Evolutionary conservation across 2,113 vertebrate species (phyloP), one percentile per base, ranked within the genome.

Genomic region (Hippopotamus amphibius): DNA sequence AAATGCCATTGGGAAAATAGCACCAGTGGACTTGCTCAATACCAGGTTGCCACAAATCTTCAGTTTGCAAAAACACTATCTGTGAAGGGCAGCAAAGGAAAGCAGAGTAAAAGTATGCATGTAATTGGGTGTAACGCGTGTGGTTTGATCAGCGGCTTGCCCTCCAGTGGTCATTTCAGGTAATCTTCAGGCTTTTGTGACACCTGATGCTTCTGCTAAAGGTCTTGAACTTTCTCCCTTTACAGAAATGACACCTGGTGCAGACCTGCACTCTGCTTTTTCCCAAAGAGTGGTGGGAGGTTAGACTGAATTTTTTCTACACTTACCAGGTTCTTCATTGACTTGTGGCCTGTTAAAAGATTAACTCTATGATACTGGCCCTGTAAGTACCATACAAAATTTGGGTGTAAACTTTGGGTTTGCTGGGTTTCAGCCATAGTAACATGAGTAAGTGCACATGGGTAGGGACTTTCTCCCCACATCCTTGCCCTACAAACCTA

Each of bases 81-180:
- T 80, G 21, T 6, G 22, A 80, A 37, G 77, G 22, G 77, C 50
- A 15, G 21, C 22, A 15, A 37, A 57, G 26, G 13, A 19, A 33
- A 50, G 11, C 48, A 50, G 5, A 37, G 53, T 37, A 15, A 37
- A 77, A 15, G 48, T 53, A 12, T 12, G 30, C 74, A 15, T 12
- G 28, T 19, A 7, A 33, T 48, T 43, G 66, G 24, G 41, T 74
- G 82, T 59, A 37, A 37, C 37, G 37, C 2, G 37, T 37, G 68
- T 30, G 28, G 33, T 43, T 26, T 26, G 14, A 12, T n/a, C 33
- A 7, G 63, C 33, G 14, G 11, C 55, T 72, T 55, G 76, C 48
- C 90, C 87, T 41, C 93, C 89, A 46, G 48, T 94, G 88, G 90
- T 82, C 28, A 19, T 72, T 94, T 76, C 24, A 16, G 66, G 79